These are phyloP conservation scores for Ammodytes marinus DNA, from an alignment of 2,113 vertebrate species.

Conservation along the genomic window DNA sequence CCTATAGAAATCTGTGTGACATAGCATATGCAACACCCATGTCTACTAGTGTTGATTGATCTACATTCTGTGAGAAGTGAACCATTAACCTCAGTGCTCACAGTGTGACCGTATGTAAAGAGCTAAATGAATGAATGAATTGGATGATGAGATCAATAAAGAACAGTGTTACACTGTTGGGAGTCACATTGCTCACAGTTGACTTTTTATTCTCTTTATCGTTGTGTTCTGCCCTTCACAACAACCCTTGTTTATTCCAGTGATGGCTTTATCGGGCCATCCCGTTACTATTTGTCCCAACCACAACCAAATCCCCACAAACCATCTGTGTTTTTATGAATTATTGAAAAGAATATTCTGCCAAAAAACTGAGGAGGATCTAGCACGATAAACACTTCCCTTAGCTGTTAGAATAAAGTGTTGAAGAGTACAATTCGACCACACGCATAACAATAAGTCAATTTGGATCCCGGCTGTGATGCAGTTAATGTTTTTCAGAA, in stretches of 20 bases:
- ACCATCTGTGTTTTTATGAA: conserved; percentile 43
- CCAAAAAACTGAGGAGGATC: conserved; percentile 7
- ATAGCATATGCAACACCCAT: neutral
- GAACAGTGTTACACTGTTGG: neutral
- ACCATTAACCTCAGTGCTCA: neutral
- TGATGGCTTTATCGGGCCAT: conserved; percentile 1
- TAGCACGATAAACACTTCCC: conserved; percentile 28
- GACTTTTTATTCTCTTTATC: neutral
- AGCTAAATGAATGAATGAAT: conserved; percentile 8
- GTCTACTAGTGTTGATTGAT: neutral
- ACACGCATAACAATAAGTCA: neutral
- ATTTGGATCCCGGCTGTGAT: conserved; percentile 15
- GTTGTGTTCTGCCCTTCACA: conserved; percentile 1
- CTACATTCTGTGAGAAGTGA: conserved; percentile 1
- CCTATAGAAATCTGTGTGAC: neutral
- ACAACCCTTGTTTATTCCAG: neutral
- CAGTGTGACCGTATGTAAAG: neutral
- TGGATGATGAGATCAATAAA: neutral
- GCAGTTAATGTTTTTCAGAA: conserved; percentile 1
- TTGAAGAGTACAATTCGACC: neutral
- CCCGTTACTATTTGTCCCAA: conserved; percentile 20
- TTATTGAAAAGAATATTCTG: conserved; percentile 38
- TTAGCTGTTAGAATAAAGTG: conserved; percentile 5
- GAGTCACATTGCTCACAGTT: neutral
- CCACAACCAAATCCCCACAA: conserved; percentile 17